Evolutionary conservation across 2,797 vertebrate species (phyloP), one percentile per base, ranked within the genome.

Genomic region (Ara ararauna): DNA sequence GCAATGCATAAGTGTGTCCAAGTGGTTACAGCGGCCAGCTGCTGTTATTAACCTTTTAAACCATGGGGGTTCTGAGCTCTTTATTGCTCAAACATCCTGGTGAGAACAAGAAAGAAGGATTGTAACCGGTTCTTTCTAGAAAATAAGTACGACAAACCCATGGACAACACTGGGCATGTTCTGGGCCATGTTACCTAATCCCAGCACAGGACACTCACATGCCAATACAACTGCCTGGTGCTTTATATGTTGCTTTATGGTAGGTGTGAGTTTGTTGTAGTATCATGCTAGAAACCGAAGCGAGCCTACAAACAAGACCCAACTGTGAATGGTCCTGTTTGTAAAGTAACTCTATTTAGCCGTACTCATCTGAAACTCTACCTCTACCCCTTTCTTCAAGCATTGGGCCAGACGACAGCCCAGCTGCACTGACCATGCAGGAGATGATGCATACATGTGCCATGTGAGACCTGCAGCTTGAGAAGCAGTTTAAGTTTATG

Each of bases 161-260:
- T 1, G 7, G 48, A 65, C 14, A 34, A 30, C 13, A 3, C 18
- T 6, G 4, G 29, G 56, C 16, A 8, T 2, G 19, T 68, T 74
- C 56, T 61, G 85, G 3, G 2, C 61, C 51, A 77, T 0, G 0
- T 20, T 19, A 42, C 18, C 48, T 27, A 7, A 24, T 5, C n/a
- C 48, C 40, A n/a, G 36, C 1, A 0, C 42, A 50, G 50, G 44
- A 26, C 62, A 23, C 40, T 12, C 1, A 1, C 1, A 1, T 5
- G 32, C 5, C 0, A 2, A 3, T 8, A 5, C 3, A 24, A 27
- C 65, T 24, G 15, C 23, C 19, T n/a, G 16, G 26, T 73, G 54
- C 48, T 0, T 0, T 19, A 45, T 36, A 26, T 1, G 6, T 3
- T 65, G n/a, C 26, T 67, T 54, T 53, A 12, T 2, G 9, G 67